Base-by-base conservation (phyloP, 92 coral and sea anemone genomes). In the Desmophyllum pertusum region DNA sequence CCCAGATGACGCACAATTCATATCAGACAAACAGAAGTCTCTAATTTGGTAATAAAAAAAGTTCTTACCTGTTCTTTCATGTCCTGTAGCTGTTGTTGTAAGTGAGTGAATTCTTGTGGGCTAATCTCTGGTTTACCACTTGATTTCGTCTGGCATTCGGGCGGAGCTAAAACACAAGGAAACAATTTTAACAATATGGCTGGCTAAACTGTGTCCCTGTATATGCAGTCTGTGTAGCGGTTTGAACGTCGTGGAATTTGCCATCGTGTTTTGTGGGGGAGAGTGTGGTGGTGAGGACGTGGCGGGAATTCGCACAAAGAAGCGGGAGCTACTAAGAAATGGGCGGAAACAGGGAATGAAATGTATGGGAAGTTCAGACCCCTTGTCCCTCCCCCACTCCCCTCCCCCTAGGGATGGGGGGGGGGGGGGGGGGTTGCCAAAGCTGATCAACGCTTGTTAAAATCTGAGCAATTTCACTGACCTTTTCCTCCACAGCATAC, bases 401-500 rank as follows among this genome's bases (percentile, higher is more conserved):
- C n/a, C n/a, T n/a, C n/a, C n/a, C n/a, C n/a, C n/a, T n/a, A n/a
- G n/a, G n/a, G n/a, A n/a, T n/a, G 51, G 1, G 51, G 51, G 51
- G 1, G 51, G 51, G 51, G 11, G 14, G 51, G 51, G 51, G 11
- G 63, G 40, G 4, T 66, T 25, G 5, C 71, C 21, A 18, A 0
- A 35, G 38, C 3, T 23, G 1, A 30, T 2, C 1, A 33, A 66
- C 17, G 15, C 37, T 9, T 0, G 6, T 18, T 9, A 50, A 15
- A 68, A 37, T 17, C 42, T 31, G 9, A 7, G 15, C 13, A 5
- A 3, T 2, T n/a, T 23, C 13, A 48, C 92, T 17, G 66, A 96
- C 98, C 98, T 92, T 93, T 86, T 79, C 98, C 98, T 43, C 98
- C 98, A 78, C 98, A 96, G 70, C 98, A 95, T 25, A 95, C 98